Evolutionary conservation across 2,888 invertebrate genomes (phyloP).

Genomic region (Dichetophora obliterata): DNA sequence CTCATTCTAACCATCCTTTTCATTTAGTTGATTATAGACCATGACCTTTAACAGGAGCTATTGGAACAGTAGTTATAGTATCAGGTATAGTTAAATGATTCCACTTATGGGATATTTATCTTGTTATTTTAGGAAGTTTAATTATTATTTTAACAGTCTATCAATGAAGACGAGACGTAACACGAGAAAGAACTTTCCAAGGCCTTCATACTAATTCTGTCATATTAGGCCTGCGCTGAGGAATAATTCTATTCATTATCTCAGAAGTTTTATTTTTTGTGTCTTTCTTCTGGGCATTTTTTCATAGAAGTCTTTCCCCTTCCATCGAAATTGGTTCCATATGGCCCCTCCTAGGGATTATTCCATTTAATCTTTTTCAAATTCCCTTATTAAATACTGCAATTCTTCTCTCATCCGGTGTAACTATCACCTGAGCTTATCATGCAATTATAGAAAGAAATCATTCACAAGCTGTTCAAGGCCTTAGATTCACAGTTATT

Average conservation of each 20-base stretch:
- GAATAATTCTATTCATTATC: constrained; percentile 81
- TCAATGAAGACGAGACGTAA: constrained; percentile 81
- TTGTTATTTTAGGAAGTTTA: constrained; percentile 71
- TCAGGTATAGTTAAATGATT: constrained; percentile 76
- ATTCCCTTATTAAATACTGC: no score
- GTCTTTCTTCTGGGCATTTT: constrained; percentile 73
- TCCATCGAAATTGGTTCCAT: constrained; percentile 73
- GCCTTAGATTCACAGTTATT: no score
- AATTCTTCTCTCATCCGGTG: constrained; percentile 61
- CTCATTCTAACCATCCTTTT: constrained; percentile 74
- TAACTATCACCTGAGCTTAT: constrained; percentile 72
- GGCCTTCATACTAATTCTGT: constrained; percentile 76
- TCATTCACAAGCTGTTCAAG: constrained; percentile 52
- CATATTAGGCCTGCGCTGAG: constrained; percentile 75
- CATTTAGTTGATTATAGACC: constrained; percentile 78
- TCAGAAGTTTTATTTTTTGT: constrained; percentile 78
- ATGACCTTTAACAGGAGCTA: constrained; percentile 75
- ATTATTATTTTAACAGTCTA: constrained; percentile 62
- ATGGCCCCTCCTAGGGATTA: constrained; percentile 76
- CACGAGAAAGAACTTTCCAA: constrained; percentile 78
- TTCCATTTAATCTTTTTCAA: constrained; percentile 65
- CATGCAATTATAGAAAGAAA: constrained; percentile 71
- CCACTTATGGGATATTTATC: constrained; percentile 71
- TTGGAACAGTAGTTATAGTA: constrained; percentile 73
- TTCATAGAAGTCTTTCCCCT: constrained; percentile 70